Conservation (phyloP, 1,140 invertebrate species). For the Drosophila pseudoobscura region DNA sequence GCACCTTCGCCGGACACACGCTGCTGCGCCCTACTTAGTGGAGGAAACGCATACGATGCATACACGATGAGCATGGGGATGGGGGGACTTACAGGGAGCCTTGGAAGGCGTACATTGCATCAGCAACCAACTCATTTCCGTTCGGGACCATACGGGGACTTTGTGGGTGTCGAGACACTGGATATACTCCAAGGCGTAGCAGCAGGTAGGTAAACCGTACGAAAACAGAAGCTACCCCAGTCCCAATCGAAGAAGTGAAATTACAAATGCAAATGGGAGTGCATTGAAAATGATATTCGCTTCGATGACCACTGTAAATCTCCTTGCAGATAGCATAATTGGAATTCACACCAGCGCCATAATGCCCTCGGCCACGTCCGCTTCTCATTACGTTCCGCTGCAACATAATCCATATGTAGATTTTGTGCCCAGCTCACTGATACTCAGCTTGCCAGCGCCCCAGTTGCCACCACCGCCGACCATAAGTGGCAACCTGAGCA, state of each 20-base stretch:
- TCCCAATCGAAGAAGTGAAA: background rate
- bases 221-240: background rate
- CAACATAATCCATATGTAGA: constrained; percentile 75
- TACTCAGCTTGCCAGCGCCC: constrained; percentile 50
- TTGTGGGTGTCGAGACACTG: constrained; percentile 75
- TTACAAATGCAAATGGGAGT: constrained; percentile 4
- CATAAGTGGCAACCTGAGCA: constrained; percentile 67
- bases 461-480: constrained; percentile 51
- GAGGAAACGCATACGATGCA: constrained; percentile 47
- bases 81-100: constrained; percentile 67
- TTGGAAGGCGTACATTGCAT: constrained; percentile 60
- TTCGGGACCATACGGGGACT: constrained; percentile 56
- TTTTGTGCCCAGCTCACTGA: constrained; percentile 58
- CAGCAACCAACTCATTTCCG: constrained; percentile 51
- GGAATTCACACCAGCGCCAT: constrained; percentile 68
- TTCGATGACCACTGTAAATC: background rate
- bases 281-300: constrained; percentile 16
- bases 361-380: constrained; percentile 26
- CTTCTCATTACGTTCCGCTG: constrained; percentile 56
- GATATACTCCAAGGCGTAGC: constrained; percentile 80
- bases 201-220: constrained; percentile 53
- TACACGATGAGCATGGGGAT: constrained; percentile 41
- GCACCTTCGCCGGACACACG: constrained; percentile 75
- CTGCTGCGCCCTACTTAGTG: constrained; percentile 63
- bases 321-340: constrained; percentile 77